Base-by-base conservation (phyloP, 2,888 invertebrate genomes). In the Isotomurus palustris region DNA sequence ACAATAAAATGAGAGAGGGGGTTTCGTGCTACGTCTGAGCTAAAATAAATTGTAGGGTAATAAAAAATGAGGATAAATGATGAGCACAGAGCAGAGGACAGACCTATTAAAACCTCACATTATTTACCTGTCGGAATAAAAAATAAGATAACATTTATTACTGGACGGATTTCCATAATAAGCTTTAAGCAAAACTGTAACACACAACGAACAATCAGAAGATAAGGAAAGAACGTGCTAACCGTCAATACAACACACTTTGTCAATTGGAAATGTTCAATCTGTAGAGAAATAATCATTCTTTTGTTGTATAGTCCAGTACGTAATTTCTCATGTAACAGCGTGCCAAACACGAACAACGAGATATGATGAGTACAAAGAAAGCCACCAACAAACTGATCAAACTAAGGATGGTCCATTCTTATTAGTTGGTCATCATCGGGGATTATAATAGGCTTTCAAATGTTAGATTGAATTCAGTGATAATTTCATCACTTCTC, bases 401-500 rank as follows among this genome's bases (percentile, higher is more conserved):
- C 32, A 32, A 32, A 32, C 32, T 32, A 32, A 32, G 12, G 32
- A 8, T 32, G 32, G 12, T 12, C 32, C 8, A 8, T 10, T 32
- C 32, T n/a, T n/a, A n/a, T n/a, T n/a, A n/a, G n/a, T n/a, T n/a
- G n/a, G n/a, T n/a, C n/a, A n/a, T n/a, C n/a, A n/a, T n/a, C n/a
- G n/a, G n/a, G n/a, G n/a, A n/a, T n/a, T n/a, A n/a, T n/a, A n/a
- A n/a, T n/a, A n/a, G n/a, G n/a, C n/a, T n/a, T n/a, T n/a, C n/a
- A n/a, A n/a, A n/a, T n/a, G n/a, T n/a, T n/a, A 49, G 35, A 35
- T 35, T 49, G 21, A 5, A 35, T 21, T 49, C 21, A 22, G 27
- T 35, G 49, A 49, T 49, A 49, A 49, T 35, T 49, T 36, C 49
- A 49, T 49, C 49, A 47, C 19, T 19, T 47, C 12, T 25, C 29